Evolutionary conservation across 2,888 invertebrate species (phyloP), one percentile per base, ranked within the genome.

Genomic region (Platycnemis pennipes): DNA sequence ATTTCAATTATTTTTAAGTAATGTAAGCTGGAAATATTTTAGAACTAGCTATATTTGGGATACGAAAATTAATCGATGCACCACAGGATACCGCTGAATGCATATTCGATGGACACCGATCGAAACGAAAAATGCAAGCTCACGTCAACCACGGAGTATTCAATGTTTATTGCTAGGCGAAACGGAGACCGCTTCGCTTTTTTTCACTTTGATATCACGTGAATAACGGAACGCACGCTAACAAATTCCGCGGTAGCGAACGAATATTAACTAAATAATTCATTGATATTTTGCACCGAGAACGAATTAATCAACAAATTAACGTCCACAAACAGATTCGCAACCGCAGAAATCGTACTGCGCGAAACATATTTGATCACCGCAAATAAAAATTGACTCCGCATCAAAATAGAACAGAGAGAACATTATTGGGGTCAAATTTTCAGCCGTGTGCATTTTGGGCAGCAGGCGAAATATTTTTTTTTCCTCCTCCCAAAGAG

Each of bases 241-340:
- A 11, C 77, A 77, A 77, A 77, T 77, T 77, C 37, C 77, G 8
- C 37, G 77, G 77, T 13, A 8, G 37, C 11, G 77, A 0, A 37
- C 77, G 2, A 77, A 31, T 77, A 77, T 77, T 77, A 16, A 0
- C 77, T 37, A 77, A 11, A 77, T 77, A 77, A 77, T 77, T 37
- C 77, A 77, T 77, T 11, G 37, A 77, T 77, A 77, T 37, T 77
- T 63, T n/a, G 37, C 37, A n/a, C 8, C 88, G 88, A n/a, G 91
- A 13, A 44, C 42, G 53, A 91, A 63, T 91, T 63, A 91, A 42
- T 63, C 37, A 77, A 37, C 77, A 26, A 77, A 77, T 77, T 31
- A 26, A 13, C 37, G 31, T 0, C 31, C 77, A 37, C 31, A 77
- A 37, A 37, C 77, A 4, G 77, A 37, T 77, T 11, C 77, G 37